Conservation (phyloP, 2,888 invertebrate genomes). For the Lutraria lutraria region DNA sequence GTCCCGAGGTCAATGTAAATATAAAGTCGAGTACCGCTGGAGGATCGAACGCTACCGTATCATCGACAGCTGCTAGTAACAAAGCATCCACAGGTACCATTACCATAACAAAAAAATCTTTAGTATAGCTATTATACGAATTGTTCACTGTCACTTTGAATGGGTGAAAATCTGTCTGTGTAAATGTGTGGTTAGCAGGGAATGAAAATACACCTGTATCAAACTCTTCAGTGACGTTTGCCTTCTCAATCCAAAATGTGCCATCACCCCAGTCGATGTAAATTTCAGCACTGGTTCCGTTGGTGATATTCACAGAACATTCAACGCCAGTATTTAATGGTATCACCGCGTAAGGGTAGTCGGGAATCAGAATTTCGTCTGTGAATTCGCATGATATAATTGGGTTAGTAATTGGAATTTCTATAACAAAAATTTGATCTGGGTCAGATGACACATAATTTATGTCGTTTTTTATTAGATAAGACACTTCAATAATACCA, state of each 20-base stretch:
- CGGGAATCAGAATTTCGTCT: slow-evolving; percentile 35
- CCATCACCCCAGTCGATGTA: slow-evolving; percentile 59
- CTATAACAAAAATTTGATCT: slow-evolving; percentile 65
- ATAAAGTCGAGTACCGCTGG: slow-evolving; percentile 64
- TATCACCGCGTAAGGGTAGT: slow-evolving; percentile 64
- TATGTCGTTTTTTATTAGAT: slow-evolving; percentile 48
- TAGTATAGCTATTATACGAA: slow-evolving; percentile 52
- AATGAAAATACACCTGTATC: slow-evolving; percentile 21
- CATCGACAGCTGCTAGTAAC: slow-evolving; percentile 26
- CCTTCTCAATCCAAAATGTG: slow-evolving; percentile 15
- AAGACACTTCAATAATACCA: slow-evolving; percentile 43
- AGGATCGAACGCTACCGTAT: slow-evolving; percentile 66
- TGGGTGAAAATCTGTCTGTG: slow-evolving; percentile 63
- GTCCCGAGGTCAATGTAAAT: slow-evolving; percentile 53
- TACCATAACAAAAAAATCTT: slow-evolving; percentile 61
- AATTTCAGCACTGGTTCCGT: slow-evolving; percentile 49
- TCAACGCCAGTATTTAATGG: slow-evolving; percentile 63
- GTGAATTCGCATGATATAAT: slow-evolving; percentile 36
- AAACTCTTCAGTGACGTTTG: background rate
- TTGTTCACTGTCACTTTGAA: slow-evolving; percentile 72
- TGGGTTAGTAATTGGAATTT: slow-evolving; percentile 62
- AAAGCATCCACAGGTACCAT: slow-evolving; percentile 74
- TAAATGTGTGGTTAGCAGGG: slow-evolving; percentile 67
- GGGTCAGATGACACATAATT: slow-evolving; percentile 34
- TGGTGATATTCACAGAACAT: slow-evolving; percentile 45